These are phyloP conservation scores for Maniola jurtina DNA, from an alignment of 1,140 invertebrate genomes.

Conservation along the genomic window DNA sequence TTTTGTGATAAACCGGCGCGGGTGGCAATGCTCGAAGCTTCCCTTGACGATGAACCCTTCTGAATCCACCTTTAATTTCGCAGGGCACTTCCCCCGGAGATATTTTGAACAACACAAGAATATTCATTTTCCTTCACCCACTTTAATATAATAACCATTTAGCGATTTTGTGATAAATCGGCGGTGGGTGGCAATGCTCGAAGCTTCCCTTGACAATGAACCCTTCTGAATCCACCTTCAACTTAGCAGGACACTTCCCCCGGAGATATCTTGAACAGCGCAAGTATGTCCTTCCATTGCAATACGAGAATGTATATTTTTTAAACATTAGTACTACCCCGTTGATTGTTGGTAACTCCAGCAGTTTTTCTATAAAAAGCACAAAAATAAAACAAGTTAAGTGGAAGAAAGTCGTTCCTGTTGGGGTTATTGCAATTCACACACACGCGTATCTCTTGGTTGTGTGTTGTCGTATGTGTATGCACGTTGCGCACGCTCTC, in stretches of 20 bases:
- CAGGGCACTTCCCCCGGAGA: conserved; percentile 16
- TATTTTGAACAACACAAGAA: conserved; percentile 22
- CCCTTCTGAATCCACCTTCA: conserved; percentile 9
- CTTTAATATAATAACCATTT: conserved; percentile 36
- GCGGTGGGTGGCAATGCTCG: conserved; percentile 37
- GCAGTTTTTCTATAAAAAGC: conserved; percentile 17
- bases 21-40: conserved; percentile 33
- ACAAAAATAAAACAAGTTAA: neutral
- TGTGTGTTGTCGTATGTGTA: no score
- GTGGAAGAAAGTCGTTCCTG: no score
- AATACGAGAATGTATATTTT: conserved; percentile 21
- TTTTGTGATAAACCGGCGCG: no score
- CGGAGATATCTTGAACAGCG: conserved; percentile 19
- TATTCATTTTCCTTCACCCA: no score
- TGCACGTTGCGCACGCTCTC: no score
- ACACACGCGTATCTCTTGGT: no score
- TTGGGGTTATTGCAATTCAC: no score
- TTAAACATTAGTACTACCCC: conserved; percentile 13
- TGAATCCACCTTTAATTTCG: conserved; percentile 16
- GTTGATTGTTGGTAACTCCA: conserved; percentile 5
- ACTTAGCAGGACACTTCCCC: conserved; percentile 21
- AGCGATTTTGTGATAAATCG: conserved; percentile 24
- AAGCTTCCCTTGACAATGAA: conserved; percentile 9
- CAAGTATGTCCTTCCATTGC: conserved; percentile 13
- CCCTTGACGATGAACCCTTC: neutral